Percentiles rank a stretch among this genome's conserved stretches.
Evolutionary conservation across 2,888 invertebrate species (phyloP).

Genomic region (Drosophila borealis): DNA sequence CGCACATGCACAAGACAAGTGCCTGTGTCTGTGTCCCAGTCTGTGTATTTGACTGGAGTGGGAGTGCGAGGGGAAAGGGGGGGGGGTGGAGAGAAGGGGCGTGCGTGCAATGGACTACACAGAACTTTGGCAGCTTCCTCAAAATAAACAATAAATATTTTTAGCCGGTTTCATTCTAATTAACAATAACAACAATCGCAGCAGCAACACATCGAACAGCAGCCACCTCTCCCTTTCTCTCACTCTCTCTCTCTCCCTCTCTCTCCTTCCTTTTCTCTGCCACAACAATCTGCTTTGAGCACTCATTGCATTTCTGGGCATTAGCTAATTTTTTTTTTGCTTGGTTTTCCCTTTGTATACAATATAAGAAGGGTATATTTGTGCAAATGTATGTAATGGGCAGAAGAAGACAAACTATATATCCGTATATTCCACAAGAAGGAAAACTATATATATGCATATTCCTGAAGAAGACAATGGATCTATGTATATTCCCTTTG

Average conservation of each 20-base stretch:
- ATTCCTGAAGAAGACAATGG: no score
- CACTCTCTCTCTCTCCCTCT: background rate
- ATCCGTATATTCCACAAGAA: no score
- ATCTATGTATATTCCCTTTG: background rate
- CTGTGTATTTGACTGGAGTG: background rate
- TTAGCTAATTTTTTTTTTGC: background rate
- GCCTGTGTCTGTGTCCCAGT: background rate
- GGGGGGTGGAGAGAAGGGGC: background rate
- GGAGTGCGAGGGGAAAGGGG: no score
- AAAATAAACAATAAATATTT: slow-evolving; percentile 63
- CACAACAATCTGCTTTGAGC: background rate
- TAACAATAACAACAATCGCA: slow-evolving; percentile 7
- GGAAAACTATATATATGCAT: no score
- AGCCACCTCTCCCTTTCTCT: background rate
- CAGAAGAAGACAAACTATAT: no score
- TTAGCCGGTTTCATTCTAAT: slow-evolving; percentile 53
- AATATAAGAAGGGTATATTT: no score
- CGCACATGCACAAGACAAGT: slow-evolving; percentile 25
- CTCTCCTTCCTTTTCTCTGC: no score
- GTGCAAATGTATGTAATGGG: no score
- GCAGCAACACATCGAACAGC: slow-evolving; percentile 13
- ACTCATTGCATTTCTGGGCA: background rate
- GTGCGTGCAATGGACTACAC: slow-evolving; percentile 22
- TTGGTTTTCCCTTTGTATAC: background rate
- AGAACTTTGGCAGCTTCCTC: slow-evolving; percentile 7